Percentiles rank a stretch among this genome's conserved stretches.
Conservation (phyloP, 2,888 invertebrate genomes). For the Leucania comma region DNA sequence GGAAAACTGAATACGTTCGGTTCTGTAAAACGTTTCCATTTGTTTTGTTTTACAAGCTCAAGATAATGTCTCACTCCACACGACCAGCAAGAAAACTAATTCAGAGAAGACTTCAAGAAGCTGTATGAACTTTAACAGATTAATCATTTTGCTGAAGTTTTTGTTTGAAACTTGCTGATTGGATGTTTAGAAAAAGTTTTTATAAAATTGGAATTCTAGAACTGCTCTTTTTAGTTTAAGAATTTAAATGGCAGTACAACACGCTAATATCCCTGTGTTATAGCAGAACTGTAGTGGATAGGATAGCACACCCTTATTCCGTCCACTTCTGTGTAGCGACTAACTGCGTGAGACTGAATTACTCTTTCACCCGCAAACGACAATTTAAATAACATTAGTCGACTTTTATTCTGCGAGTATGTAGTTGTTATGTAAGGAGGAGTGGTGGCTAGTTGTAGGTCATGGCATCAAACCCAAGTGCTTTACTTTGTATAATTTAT, state of each 20-base stretch:
- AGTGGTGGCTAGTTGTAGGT: too few species aligned
- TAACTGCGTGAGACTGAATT: too few species aligned
- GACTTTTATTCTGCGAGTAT: too few species aligned
- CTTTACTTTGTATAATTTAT: too few species aligned
- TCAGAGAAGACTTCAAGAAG: constrained; percentile 6
- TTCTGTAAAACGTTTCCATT: not conserved
- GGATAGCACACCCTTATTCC: too few species aligned
- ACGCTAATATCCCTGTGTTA: too few species aligned
- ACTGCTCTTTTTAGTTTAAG: not conserved
- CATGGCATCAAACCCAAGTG: too few species aligned
- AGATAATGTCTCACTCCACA: not conserved
- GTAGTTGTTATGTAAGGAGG: too few species aligned
- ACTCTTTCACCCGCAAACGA: too few species aligned
- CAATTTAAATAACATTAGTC: too few species aligned
- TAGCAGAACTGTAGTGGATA: too few species aligned
- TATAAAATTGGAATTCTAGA: not conserved
- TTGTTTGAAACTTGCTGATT: constrained; percentile 26
- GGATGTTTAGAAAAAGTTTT: constrained; percentile 20
- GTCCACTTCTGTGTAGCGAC: too few species aligned
- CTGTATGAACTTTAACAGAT: constrained; percentile 25
- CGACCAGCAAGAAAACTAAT: constrained; percentile 25
- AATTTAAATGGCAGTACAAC: not conserved
- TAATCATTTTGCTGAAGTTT: constrained; percentile 31
- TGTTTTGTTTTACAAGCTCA: not conserved
- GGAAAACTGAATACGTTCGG: not conserved